Evolutionary conservation across 2,113 vertebrate genomes (phyloP).

Genomic region (Etheostoma spectabile): DNA sequence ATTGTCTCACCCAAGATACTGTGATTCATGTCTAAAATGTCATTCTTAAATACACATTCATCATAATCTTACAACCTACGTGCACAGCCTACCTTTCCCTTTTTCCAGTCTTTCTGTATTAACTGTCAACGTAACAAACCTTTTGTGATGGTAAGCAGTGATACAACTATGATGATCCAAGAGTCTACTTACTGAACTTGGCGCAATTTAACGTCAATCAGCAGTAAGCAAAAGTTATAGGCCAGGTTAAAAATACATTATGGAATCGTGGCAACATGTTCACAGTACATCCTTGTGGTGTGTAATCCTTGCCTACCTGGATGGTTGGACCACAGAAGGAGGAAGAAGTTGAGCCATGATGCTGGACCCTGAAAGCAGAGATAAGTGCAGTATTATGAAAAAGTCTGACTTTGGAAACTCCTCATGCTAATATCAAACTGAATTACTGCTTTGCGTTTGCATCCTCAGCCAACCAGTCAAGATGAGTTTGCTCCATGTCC

Average conservation of each 20-base stretch:
- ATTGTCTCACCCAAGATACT: neutral
- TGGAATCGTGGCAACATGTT: neutral
- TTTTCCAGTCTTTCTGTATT: neutral
- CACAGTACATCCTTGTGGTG: neutral
- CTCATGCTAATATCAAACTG: neutral
- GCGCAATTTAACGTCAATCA: neutral
- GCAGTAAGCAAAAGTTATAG: too few relatives aligned
- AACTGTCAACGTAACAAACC: neutral
- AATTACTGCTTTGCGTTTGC: too few relatives aligned
- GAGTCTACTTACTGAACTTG: neutral
- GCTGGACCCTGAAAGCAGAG: slow-evolving; percentile 81
- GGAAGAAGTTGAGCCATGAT: slow-evolving; percentile 79
- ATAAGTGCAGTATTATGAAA: neutral
- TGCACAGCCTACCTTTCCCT: neutral
- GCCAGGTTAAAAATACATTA: neutral
- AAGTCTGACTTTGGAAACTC: neutral
- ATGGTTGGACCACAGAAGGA: slow-evolving; percentile 72
- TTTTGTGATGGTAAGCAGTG: neutral
- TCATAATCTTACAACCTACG: neutral
- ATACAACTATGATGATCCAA: neutral
- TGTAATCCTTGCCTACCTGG: slow-evolving; percentile 72
- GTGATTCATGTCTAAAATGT: neutral
- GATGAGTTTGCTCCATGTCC: too few relatives aligned
- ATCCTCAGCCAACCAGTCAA: too few relatives aligned
- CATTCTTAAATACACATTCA: neutral